Percentiles rank a stretch among this genome's conserved stretches.
Evolutionary conservation across 2,797 vertebrate species (phyloP).

Genomic region (Acropternis orthonyx): DNA sequence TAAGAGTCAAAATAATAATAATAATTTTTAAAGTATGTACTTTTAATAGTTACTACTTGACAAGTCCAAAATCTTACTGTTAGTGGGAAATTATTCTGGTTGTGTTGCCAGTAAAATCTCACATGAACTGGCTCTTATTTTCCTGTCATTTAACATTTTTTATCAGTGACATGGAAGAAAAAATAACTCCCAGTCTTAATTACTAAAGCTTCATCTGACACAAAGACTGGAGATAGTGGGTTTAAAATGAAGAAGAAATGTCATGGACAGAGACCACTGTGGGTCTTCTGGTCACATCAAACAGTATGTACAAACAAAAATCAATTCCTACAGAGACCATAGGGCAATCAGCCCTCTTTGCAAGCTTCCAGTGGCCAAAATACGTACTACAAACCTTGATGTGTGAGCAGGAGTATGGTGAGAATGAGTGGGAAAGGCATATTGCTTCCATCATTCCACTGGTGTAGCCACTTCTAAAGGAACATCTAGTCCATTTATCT

Average conservation of each 20-base stretch:
- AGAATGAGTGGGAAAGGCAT: background rate
- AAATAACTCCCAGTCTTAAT: background rate
- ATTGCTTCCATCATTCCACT: background rate
- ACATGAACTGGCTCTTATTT: background rate
- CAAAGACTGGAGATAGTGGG: background rate
- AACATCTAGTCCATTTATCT: conserved; percentile 14
- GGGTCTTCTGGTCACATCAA: background rate
- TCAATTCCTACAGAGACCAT: background rate
- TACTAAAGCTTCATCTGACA: background rate
- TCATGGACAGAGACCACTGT: background rate
- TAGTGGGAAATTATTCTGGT: background rate
- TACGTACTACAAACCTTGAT: background rate
- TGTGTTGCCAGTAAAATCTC: background rate
- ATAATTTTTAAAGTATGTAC: background rate
- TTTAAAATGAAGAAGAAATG: background rate
- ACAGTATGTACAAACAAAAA: background rate
- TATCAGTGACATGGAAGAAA: background rate
- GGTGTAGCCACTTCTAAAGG: conserved; percentile 32
- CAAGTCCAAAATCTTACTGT: background rate
- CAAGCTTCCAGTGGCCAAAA: background rate
- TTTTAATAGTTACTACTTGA: background rate
- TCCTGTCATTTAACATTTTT: background rate
- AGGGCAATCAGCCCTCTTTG: background rate
- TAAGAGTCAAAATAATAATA: background rate
- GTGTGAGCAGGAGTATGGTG: background rate